These are phyloP conservation scores for Nematopogon swammerdamellus DNA, from an alignment of 2,888 invertebrate species.

Conservation along the genomic window DNA sequence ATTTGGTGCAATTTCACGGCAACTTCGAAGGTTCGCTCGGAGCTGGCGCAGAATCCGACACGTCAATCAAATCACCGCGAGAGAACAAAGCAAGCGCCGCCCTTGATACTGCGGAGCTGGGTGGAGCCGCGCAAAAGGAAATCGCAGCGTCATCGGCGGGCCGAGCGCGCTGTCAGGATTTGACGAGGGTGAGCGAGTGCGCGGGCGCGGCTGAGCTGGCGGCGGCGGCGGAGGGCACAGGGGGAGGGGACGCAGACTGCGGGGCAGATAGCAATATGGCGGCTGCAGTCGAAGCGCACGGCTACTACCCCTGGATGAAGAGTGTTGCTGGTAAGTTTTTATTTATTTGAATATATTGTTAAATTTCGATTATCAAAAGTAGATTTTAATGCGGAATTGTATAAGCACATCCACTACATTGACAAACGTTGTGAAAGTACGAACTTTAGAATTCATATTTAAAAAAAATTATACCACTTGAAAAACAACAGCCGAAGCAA, in stretches of 20 bases:
- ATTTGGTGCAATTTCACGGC: conserved; percentile 49
- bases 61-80: conserved; percentile 26
- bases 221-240: conserved; percentile 44
- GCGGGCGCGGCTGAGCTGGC: background rate
- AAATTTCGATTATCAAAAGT: conserved; percentile 5
- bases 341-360: conserved; percentile 6
- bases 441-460: too few species aligned
- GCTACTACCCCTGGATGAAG: conserved; percentile 61
- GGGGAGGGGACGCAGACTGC: conserved; percentile 44
- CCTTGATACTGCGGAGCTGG: conserved; percentile 16
- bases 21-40: conserved; percentile 26
- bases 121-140: conserved; percentile 30
- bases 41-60: conserved; percentile 18
- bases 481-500: too few species aligned
- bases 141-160: conserved; percentile 34
- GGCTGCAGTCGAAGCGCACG: conserved; percentile 27
- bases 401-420: too few species aligned
- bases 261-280: conserved; percentile 39
- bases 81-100: conserved; percentile 22
- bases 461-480: too few species aligned
- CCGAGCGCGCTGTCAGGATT: conserved; percentile 35
- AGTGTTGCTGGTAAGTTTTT: conserved; percentile 36
- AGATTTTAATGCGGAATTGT: too few species aligned
- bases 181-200: conserved; percentile 32
- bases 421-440: too few species aligned